Base-by-base conservation (phyloP, 1,140 invertebrate species). In the Drosophila pachea region DNA sequence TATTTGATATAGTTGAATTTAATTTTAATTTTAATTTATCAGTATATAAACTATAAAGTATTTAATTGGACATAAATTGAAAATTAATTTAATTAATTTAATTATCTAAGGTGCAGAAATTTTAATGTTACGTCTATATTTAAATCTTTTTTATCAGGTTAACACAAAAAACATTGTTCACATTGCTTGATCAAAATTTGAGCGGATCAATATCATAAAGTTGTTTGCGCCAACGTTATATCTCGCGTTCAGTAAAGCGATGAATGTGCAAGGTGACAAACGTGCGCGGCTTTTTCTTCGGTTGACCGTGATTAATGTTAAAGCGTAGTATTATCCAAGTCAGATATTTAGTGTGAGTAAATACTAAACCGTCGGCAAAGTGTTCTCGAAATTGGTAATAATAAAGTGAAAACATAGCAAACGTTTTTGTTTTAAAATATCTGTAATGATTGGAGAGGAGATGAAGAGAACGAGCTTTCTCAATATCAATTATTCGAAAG, bases 201-300 rank as follows among this genome's bases (percentile, higher is more conserved):
- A 42, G 62, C 60, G 42, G 42, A 70, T 55, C 60, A 48, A 48
- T 69, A 73, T 47, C 67, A 33, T 61, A 49, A 73, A 79, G 75
- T 83, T 72, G 67, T 68, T 65, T 40, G 38, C 40, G 66, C 36
- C 69, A 60, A 38, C 58, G 45, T 61, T 61, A 54, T 50, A 53
- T 66, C 22, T 22, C 68, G 62, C 47, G 54, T 62, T 76, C 73
- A 88, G 86, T 87, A 63, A 74, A 69, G 68, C 76, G 82, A 77
- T 76, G 73, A 82, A 70, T 81, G 76, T 83, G 78, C 65, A 83
- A 86, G 73, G 69, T 76, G 69, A 66, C 61, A 64, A 73, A 83
- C 75, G 77, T 78, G 77, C 58, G 63, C 47, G 62, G 45, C 64
- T 36, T 50, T 78, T 69, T 64, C 22, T 68, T 38, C 54, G 32